Percentiles rank a stretch among this genome's conserved stretches.
Evolutionary conservation across 2,888 invertebrate genomes (phyloP).

Genomic region (Lasioglossum calceatum): DNA sequence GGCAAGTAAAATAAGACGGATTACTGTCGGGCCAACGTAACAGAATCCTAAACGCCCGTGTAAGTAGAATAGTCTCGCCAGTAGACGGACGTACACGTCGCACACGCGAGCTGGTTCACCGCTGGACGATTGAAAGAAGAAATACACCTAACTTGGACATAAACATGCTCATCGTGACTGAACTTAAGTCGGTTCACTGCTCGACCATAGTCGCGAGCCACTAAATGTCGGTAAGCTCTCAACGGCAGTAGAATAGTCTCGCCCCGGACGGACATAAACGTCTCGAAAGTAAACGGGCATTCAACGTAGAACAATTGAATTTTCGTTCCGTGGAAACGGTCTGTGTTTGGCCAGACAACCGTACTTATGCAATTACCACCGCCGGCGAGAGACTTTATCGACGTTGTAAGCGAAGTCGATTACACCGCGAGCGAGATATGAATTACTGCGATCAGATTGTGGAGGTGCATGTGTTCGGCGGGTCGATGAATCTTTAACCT

Average conservation of each 20-base stretch:
- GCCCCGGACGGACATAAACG: neutral
- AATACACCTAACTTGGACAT: neutral
- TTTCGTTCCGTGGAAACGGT: neutral
- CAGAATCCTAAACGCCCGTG: neutral
- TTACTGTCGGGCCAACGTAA: neutral
- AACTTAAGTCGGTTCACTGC: neutral
- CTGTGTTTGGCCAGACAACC: neutral
- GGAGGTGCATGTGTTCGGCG: neutral
- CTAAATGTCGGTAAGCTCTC: neutral
- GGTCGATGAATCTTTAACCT: neutral
- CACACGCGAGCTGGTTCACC: neutral
- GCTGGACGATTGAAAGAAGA: neutral
- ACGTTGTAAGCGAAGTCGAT: neutral
- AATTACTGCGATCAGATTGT: neutral
- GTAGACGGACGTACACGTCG: neutral
- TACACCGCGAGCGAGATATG: neutral
- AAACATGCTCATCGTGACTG: too few species aligned
- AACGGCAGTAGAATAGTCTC: neutral
- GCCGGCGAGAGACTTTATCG: neutral
- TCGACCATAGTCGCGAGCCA: neutral
- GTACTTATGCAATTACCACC: neutral
- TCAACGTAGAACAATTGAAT: neutral
- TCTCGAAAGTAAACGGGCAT: neutral
- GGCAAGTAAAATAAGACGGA: conserved; percentile 16
- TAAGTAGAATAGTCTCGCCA: neutral